Evolutionary conservation across 2,113 vertebrate genomes (phyloP), one percentile per base, ranked within the genome.

Genomic region (Anoura caudifer): DNA sequence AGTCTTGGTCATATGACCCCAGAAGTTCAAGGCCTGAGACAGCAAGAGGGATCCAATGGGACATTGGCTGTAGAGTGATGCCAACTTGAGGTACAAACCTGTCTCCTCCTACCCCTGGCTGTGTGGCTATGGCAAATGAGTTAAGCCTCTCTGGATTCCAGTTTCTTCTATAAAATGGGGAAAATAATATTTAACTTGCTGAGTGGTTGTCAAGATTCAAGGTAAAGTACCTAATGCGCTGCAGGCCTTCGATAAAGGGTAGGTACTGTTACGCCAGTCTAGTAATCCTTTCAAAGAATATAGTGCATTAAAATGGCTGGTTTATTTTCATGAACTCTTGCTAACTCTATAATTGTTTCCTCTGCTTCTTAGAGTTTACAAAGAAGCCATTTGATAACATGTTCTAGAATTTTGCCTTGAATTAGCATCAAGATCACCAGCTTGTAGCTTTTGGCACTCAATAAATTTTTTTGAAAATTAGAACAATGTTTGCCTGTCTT

Each of bases 361-460:
- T 95, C 61, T 72, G 52, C 69, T 83, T 36, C 67, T 72, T 72
- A 38, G 38, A 79, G 81, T 43, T 72, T 82, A 95, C 80, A 90
- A 82, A 97, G 52, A 52, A 88, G 70, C 67, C 20, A 26, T 85
- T 95, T 95, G 94, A 96, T 94, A 95, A 56, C 41, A 31, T 81
- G 70, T 94, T 96, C 91, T 95, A 81, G 94, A 95, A 85, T 91
- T 95, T 94, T 96, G 61, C 54, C n/a, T 91, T 96, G 85, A 77
- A 70, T 88, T 59, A 45, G 77, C 87, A 90, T 54, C 36, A 85
- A 75, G n/a, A 93, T 92, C 47, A 69, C 61, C 75, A 79, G 59
- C 24, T 50, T 96, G 43, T 87, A 84, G 43, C 77, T 95, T 92
- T 97, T 90, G 95, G 80, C 96, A 92, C 9, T 92, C 83, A 26